Percentiles rank a stretch among this genome's conserved stretches.
Evolutionary conservation across 2,797 vertebrate genomes (phyloP).

Genomic region (Sciurus vulgaris): DNA sequence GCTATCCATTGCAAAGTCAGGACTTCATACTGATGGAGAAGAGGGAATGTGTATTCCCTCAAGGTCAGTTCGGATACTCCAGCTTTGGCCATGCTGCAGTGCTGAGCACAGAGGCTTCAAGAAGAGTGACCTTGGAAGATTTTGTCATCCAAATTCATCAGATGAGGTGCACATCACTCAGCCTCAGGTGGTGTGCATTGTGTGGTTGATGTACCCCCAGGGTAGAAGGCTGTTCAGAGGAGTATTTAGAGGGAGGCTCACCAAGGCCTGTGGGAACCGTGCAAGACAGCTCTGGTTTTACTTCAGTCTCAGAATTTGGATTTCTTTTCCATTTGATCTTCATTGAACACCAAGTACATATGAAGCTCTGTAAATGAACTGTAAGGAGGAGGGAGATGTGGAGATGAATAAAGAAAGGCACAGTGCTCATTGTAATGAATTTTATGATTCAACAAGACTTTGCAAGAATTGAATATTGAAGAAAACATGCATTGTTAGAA

Average conservation of each 20-base stretch:
- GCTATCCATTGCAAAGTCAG: too few species aligned
- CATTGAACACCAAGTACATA: not conserved
- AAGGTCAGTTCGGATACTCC: not conserved
- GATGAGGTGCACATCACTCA: not conserved
- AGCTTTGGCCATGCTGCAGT: too few species aligned
- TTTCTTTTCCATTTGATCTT: not conserved
- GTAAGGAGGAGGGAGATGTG: not conserved
- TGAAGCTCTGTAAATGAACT: not conserved
- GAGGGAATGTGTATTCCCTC: not conserved
- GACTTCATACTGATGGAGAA: not conserved
- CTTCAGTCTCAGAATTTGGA: not conserved
- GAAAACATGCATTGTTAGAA: not conserved
- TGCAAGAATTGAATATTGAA: slow-evolving; percentile 1
- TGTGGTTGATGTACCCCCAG: not conserved
- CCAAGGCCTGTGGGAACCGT: not conserved
- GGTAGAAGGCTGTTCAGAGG: not conserved
- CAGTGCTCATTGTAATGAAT: not conserved
- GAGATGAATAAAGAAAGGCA: not conserved
- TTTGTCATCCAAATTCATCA: not conserved
- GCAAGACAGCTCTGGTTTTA: not conserved
- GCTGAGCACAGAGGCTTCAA: not conserved
- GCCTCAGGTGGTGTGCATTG: not conserved
- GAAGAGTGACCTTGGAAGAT: not conserved
- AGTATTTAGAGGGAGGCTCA: not conserved
- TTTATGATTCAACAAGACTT: slow-evolving; percentile 36